Base-by-base conservation (phyloP, 2,797 vertebrate species). In the Rhadinocentrus ornatus region DNA sequence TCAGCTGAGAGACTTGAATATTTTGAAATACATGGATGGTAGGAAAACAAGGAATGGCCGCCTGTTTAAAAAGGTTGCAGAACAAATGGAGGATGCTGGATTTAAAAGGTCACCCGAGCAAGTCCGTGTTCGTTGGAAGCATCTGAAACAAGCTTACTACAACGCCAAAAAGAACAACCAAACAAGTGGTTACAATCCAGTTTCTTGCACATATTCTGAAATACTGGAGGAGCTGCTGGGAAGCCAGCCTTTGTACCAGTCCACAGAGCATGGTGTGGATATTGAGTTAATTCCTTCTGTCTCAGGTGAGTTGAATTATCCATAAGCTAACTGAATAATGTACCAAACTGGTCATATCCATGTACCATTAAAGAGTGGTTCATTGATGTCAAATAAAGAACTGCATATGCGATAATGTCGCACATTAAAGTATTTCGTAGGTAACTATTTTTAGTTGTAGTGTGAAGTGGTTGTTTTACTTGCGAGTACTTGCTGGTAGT, bases 1-100 rank as follows among this genome's bases (percentile, higher is more conserved):
- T 4, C 57, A 59, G 10, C 34, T 59, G 34, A 59, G 29, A 37
- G 57, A 58, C 26, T 18, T 58, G 31, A 35, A 35, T 29, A 58
- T 58, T 35, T 22, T 35, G 31, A 58, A 35, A 32, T 58, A 34
- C 56, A 58, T 58, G 32, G 56, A 58, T 22, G 56, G 56, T 22
- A n/a, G 56, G 20, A 58, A 58, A 58, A 58, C 56, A n/a, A 32
- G 56, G 31, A 58, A 58, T 22, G 56, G 56, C n/a, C 26, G n/a
- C n/a, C n/a, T 58, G 56, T 58, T 58, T 20, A 34, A 35, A 58
- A 35, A 35, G 24, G 56, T 58, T 20, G 31, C 31, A n/a, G 56
- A 58, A 34, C 56, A 58, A n/a, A 34, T 58, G 56, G 56, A 34
- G 11, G 32, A 22, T 2, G 56, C 56, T 10, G 56, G 56, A 35